Conservation (phyloP, 2,113 vertebrate genomes). For the Phalacrocorax pelagicus region DNA sequence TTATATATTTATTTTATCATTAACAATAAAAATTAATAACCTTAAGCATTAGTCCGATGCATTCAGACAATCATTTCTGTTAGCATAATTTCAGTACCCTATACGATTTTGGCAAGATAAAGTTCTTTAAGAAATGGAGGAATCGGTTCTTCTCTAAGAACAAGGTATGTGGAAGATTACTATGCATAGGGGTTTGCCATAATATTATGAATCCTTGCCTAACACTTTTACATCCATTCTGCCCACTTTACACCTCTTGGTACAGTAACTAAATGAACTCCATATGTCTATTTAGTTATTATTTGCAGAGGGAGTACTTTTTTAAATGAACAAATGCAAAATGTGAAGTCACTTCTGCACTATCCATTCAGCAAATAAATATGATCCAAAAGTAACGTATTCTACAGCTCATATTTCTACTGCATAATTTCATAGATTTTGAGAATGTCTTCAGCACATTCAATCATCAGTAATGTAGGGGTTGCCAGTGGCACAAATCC, state of each 20-base stretch:
- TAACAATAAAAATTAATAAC: slow-evolving; percentile 5
- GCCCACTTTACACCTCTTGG: background rate
- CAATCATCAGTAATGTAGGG: background rate
- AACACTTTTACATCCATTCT: background rate
- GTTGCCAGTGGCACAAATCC: background rate
- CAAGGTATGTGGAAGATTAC: background rate
- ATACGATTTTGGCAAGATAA: background rate
- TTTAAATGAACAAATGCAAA: background rate
- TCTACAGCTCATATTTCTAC: background rate
- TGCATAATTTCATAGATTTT: background rate
- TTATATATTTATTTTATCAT: background rate
- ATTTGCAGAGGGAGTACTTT: background rate
- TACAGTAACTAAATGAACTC: background rate
- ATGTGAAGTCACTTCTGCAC: background rate
- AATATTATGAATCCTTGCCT: background rate
- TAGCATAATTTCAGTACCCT: background rate
- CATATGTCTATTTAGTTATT: background rate
- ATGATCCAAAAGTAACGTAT: background rate
- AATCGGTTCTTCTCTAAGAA: background rate
- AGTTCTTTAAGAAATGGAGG: background rate
- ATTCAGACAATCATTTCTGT: slow-evolving; percentile 14
- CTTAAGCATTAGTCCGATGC: background rate
- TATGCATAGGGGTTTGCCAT: background rate
- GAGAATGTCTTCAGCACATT: background rate
- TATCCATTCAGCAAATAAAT: background rate